Conservation (phyloP, 2,797 vertebrate species). For the Macropus fuliginosus region DNA sequence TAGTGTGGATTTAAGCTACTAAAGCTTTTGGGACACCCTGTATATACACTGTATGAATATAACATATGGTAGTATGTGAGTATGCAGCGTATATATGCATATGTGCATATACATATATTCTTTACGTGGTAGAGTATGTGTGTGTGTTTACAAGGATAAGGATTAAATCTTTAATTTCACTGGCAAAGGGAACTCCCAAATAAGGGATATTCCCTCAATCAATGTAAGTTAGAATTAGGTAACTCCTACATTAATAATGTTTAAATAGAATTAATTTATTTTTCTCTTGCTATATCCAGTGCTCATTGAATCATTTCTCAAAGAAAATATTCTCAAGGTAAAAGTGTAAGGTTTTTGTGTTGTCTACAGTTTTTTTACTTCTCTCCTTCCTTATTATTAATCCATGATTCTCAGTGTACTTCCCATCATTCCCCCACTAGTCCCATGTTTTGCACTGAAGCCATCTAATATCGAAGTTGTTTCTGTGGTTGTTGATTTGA, state of each 20-base stretch:
- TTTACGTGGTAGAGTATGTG: neutral
- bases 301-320: neutral
- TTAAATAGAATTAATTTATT: neutral
- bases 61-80: too few species aligned
- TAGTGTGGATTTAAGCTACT: neutral
- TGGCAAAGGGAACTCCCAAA: neutral
- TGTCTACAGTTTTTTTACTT: neutral
- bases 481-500: neutral
- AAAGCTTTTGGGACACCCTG: neutral
- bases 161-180: neutral
- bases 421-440: neutral
- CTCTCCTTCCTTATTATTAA: neutral
- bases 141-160: neutral
- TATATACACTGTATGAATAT: too few species aligned
- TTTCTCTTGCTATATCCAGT: neutral
- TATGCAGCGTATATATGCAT: too few species aligned
- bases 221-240: neutral
- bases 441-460: neutral
- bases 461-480: neutral
- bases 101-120: neutral
- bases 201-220: neutral
- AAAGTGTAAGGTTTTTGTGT: neutral
- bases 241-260: neutral
- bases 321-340: neutral
- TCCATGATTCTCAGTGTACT: neutral